These are phyloP conservation scores for Spodoptera litura DNA, from an alignment of 1,140 invertebrate species.

Conservation along the genomic window DNA sequence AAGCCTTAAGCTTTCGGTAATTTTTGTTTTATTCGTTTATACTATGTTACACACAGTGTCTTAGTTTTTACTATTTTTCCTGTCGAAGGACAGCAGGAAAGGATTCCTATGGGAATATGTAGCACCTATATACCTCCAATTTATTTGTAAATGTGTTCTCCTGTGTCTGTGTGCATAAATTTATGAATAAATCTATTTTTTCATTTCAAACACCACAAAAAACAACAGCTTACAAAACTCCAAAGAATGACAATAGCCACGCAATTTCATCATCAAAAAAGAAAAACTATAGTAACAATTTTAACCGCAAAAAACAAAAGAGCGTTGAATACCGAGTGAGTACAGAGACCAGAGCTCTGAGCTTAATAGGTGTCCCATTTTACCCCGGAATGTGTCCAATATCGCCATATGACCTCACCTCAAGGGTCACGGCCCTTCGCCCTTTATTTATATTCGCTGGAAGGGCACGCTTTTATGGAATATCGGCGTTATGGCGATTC, in stretches of 20 bases:
- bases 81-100: too few relatives aligned
- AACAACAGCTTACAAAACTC: background rate
- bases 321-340: background rate
- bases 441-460: constrained; percentile 44
- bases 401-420: constrained; percentile 22
- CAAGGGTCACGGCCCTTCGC: constrained; percentile 2
- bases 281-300: background rate
- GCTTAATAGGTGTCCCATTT: constrained; percentile 37
- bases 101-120: too few relatives aligned
- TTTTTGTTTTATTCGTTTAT: too few relatives aligned
- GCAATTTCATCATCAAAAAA: background rate
- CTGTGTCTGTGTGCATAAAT: too few relatives aligned
- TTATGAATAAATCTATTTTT: too few relatives aligned
- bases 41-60: too few relatives aligned
- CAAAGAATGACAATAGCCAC: background rate
- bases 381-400: constrained; percentile 43
- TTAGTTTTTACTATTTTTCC: too few relatives aligned
- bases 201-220: too few relatives aligned
- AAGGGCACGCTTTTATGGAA: constrained; percentile 33
- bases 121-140: too few relatives aligned
- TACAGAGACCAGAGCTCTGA: background rate
- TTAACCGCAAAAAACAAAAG: background rate
- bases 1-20: too few relatives aligned
- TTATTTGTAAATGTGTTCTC: too few relatives aligned
- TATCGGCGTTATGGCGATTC: constrained; percentile 26